Evolutionary conservation across 2,113 vertebrate genomes (phyloP), one percentile per base, ranked within the genome.

Genomic region (Xiphorhynchus elegans): DNA sequence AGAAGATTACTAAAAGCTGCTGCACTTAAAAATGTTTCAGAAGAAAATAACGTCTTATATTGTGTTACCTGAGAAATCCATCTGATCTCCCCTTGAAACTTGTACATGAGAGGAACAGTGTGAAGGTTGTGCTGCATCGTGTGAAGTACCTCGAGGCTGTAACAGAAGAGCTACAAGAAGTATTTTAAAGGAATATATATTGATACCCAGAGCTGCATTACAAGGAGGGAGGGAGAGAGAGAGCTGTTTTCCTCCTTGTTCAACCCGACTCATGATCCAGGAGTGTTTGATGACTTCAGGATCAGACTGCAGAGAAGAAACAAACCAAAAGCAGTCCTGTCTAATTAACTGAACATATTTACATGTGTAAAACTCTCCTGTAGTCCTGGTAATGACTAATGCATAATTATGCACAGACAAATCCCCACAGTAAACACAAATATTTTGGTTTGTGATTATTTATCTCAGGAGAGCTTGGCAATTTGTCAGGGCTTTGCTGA

Each of bases 291-390:
- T 95, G 95, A 81, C 80, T 95, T 92, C 89, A 77, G 85, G 94
- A 95, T 91, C 96, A 82, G 64, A 74, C 95, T 91, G 95, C 93
- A 90, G 79, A 90, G 94, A 95, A 97, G 95, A 90, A 91, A 82
- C 88, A 77, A 95, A 96, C 96, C 95, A 87, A 97, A 95, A 96
- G 94, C 92, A 86, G 88, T 93, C 93, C 94, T 91, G 95, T 92
- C 95, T 97, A 97, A 97, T 97, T 97, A 97, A 94, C 95, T 89
- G 92, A 96, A 94, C 96, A 96, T 96, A 96, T 97, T 97, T 97
- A 97, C 96, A 97, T 96, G 95, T 96, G 96, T 96, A 96, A 96
- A 97, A 97, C 92, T 97, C 96, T 97, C 95, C 96, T 97, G 97
- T 96, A 96, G 95, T 80, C 96, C 84, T 96, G 40, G 23, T 97